Evolutionary conservation across 2,113 vertebrate genomes (phyloP).

Genomic region (Pangasianodon hypophthalmus): DNA sequence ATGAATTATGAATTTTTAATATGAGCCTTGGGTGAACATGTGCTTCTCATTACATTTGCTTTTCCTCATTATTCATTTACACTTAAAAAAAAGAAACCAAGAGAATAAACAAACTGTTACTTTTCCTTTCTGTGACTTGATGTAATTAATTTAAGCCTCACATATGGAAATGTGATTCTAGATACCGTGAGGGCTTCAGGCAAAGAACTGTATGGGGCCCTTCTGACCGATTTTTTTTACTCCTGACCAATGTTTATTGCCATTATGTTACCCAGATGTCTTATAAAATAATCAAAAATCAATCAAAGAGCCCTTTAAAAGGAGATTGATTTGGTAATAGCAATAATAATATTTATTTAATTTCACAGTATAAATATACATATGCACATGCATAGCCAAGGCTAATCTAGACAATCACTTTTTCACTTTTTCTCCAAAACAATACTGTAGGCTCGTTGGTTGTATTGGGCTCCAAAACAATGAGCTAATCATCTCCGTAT

Average conservation of each 20-base stretch:
- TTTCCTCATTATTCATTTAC: conserved; percentile 48
- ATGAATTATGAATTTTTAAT: conserved; percentile 58
- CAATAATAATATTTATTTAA: neutral
- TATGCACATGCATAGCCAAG: neutral
- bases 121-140: conserved; percentile 29
- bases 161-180: conserved; percentile 34
- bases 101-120: conserved; percentile 16
- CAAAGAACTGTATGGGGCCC: neutral
- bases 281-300: conserved; percentile 9
- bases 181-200: neutral
- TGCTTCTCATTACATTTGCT: conserved; percentile 46
- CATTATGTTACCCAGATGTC: conserved; percentile 7
- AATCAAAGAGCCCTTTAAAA: neutral
- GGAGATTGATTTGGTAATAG: neutral
- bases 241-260: neutral
- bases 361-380: conserved; percentile 8
- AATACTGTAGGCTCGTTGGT: neutral
- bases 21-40: conserved; percentile 42
- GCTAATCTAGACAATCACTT: neutral
- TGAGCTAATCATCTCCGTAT: neutral
- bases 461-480: neutral
- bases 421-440: neutral
- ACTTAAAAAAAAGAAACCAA: neutral
- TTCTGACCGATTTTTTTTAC: neutral
- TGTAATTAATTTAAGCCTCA: conserved; percentile 42